Evolutionary conservation across 1,140 invertebrate species (phyloP).

Genomic region (Nasonia giraulti): DNA sequence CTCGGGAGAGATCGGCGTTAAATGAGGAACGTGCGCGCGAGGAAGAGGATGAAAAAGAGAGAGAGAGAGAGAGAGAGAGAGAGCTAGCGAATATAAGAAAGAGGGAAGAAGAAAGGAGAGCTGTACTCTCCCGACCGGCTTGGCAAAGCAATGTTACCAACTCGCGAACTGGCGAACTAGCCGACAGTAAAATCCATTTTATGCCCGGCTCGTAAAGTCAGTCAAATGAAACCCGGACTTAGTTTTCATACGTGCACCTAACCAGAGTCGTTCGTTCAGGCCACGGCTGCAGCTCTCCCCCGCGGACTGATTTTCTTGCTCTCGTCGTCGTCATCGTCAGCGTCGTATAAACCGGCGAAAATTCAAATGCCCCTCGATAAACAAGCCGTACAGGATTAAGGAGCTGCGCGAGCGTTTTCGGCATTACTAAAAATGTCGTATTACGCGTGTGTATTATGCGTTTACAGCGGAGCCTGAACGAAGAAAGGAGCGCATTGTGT

Average conservation of each 20-base stretch:
- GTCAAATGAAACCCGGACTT: conserved; percentile 72
- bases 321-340: not conserved
- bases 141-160: conserved; percentile 70
- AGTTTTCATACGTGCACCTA: conserved; percentile 71
- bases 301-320: conserved; percentile 47
- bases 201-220: conserved; percentile 71
- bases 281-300: conserved; percentile 7
- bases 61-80: not conserved
- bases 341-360: conserved; percentile 12
- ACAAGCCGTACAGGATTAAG: conserved; percentile 35
- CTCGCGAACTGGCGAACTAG: conserved; percentile 72
- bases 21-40: conserved; percentile 44
- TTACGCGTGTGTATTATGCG: not conserved
- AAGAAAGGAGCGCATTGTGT: conserved; percentile 37
- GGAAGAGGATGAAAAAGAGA: conserved; percentile 13
- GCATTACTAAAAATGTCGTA: conserved; percentile 38
- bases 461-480: not conserved
- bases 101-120: conserved; percentile 36
- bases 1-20: conserved; percentile 43
- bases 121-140: conserved; percentile 61
- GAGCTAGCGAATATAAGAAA: conserved; percentile 27
- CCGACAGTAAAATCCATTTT: conserved; percentile 73
- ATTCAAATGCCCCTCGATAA: conserved; percentile 37
- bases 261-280: conserved; percentile 48
- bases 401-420: conserved; percentile 34